Base-by-base conservation (phyloP, 2,113 vertebrate genomes). In the Megaleporinus macrocephalus region DNA sequence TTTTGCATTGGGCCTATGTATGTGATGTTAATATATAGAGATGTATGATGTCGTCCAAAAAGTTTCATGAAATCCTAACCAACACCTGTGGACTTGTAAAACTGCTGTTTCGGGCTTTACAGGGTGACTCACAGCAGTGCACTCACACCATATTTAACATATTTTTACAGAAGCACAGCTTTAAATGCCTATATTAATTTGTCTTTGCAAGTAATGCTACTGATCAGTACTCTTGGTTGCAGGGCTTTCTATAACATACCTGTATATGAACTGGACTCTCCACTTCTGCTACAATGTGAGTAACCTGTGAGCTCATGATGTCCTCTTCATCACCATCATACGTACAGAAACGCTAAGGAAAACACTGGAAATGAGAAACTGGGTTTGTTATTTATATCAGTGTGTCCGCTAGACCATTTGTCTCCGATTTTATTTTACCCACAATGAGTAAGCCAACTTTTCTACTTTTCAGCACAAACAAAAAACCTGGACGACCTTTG, bases 271-370 rank as follows among this genome's bases (percentile, higher is more conserved):
- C 29, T 53, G 74, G 74, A 79, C 80, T 88, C 70, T 93, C 92
- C 75, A 93, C 85, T 71, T 92, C 91, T 1, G 91, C 93, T 0
- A 94, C 92, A 11, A 94, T 82, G 89, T 95, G 94, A 4, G 94
- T 94, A 79, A 94, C 91, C 16, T 89, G 86, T 4, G 85, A 36
- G 77, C 90, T 91, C 94, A 95, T 91, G 36, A 91, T 2, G 29
- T 93, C 91, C 66, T 93, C 93, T 53, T 94, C 93, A 11, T 94
- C 92, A 7, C 94, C 94, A 12, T 94, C 92, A 91, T 94, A 95
- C 2, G 93, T 95, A 78, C 66, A 33, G 26, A 7, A 73, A 18
- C 63, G 88, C 85, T 93, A 94, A 94, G 93, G 92, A 87, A 20
- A 5, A 63, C 20, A 63, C 5, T 0, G 59, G 47, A 16, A 16